phyloP scores from a whole-genome alignment of 1,140 invertebrate species.

The Harlomillsia oculata region DNA sequence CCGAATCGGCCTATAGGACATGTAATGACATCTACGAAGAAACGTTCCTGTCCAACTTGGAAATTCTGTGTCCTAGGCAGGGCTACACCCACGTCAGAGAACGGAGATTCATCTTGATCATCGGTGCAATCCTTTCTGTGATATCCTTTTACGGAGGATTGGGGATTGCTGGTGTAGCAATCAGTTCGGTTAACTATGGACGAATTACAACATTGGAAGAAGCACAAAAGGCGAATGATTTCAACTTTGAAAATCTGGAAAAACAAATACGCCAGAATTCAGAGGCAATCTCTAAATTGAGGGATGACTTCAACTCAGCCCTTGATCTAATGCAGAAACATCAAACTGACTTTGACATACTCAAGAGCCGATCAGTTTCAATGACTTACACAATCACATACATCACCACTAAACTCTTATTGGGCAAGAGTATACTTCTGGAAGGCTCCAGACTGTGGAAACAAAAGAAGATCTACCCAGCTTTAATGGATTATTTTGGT shows the following conservation, averaged over 20 bases:
- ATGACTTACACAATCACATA: slow-evolving; percentile 8
- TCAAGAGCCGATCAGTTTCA: background rate
- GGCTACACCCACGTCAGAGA: background rate
- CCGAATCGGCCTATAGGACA: background rate
- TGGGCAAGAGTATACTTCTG: background rate
- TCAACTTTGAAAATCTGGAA: background rate
- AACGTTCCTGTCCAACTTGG: background rate
- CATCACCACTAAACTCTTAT: slow-evolving; percentile 2
- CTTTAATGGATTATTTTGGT: slow-evolving; percentile 10
- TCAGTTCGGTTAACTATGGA: background rate
- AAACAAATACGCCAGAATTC: background rate
- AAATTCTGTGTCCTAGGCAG: slow-evolving; percentile 1
- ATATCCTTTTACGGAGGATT: too few relatives aligned
- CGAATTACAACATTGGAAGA: too few relatives aligned
- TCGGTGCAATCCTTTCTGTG: background rate
- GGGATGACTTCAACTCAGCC: background rate
- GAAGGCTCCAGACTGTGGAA: slow-evolving; percentile 4
- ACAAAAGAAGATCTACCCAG: background rate
- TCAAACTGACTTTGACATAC: background rate
- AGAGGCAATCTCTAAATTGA: background rate
- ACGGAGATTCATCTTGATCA: background rate
- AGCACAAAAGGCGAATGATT: background rate
- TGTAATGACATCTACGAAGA: slow-evolving; percentile 6
- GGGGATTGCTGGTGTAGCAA: background rate
- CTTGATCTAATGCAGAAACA: background rate